Conservation (phyloP, 1,140 invertebrate genomes). For the Samia ricini region DNA sequence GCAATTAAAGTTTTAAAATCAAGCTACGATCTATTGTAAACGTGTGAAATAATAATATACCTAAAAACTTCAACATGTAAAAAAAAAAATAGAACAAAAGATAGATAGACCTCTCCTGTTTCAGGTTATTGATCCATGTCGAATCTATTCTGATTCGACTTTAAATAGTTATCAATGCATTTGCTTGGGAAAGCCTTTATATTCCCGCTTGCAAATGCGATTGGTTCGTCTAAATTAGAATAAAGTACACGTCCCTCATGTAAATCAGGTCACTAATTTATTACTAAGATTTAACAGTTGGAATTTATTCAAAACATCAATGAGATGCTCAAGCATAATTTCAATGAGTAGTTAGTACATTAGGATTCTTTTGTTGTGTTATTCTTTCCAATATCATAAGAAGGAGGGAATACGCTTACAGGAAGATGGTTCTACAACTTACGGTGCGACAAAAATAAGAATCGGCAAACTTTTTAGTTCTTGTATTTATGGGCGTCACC, state of each 20-base stretch:
- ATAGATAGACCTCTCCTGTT: conserved; percentile 23
- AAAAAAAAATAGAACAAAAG: conserved; percentile 38
- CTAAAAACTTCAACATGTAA: conserved; percentile 11
- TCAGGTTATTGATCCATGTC: conserved; percentile 40
- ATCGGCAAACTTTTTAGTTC: no score
- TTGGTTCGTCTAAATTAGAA: neutral
- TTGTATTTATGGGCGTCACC: no score
- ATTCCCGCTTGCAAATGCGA: neutral
- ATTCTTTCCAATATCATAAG: neutral
- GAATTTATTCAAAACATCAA: neutral
- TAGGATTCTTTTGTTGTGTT: neutral
- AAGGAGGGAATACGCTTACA: no score
- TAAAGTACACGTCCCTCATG: neutral
- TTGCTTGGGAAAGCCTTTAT: conserved; percentile 16
- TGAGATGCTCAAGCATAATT: neutral
- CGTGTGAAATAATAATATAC: conserved; percentile 16
- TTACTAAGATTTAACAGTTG: neutral
- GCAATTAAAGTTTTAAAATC: conserved; percentile 1
- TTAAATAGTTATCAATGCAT: conserved; percentile 34
- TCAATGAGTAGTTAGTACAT: neutral
- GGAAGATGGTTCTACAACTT: no score
- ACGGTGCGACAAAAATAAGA: no score
- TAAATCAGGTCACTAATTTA: neutral
- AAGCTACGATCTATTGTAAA: neutral
- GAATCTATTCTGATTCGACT: conserved; percentile 36